Conservation (phyloP, 2,797 vertebrate species). For the Acipenser transmontanus region DNA sequence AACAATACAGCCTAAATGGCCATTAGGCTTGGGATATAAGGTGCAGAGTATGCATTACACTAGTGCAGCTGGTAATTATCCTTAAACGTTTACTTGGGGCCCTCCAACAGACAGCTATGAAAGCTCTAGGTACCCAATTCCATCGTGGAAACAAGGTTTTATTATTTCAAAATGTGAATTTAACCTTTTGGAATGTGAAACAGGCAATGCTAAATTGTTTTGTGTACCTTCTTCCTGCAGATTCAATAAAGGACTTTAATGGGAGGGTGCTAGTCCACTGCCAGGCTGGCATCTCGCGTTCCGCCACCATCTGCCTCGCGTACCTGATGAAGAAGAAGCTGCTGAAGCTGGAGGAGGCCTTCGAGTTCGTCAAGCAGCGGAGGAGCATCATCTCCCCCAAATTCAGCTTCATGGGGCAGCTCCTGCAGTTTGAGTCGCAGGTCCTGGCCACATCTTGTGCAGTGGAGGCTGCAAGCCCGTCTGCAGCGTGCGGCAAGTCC, state of each 20-base stretch:
- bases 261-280: conserved; percentile 71
- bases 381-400: conserved; percentile 77
- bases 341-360: conserved; percentile 69
- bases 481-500: conserved; percentile 48
- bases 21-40: no score
- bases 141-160: no score
- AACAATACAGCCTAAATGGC: no score
- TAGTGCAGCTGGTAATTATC: no score
- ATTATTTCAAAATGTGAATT: no score
- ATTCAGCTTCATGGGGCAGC: conserved; percentile 78
- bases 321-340: conserved; percentile 75
- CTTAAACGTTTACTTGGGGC: no score
- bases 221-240: conserved; percentile 32
- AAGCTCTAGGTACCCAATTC: no score
- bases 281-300: conserved; percentile 73
- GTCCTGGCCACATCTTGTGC: conserved; percentile 67
- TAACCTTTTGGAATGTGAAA: no score
- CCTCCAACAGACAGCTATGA: no score
- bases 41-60: no score
- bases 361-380: conserved; percentile 68
- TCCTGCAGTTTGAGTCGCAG: conserved; percentile 74
- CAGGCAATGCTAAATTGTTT: no score
- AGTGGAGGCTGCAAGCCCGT: conserved; percentile 50
- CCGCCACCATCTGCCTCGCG: conserved; percentile 73
- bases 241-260: conserved; percentile 62